phyloP scores from a whole-genome alignment of 2,797 vertebrate species.

The Chelmon rostratus region DNA sequence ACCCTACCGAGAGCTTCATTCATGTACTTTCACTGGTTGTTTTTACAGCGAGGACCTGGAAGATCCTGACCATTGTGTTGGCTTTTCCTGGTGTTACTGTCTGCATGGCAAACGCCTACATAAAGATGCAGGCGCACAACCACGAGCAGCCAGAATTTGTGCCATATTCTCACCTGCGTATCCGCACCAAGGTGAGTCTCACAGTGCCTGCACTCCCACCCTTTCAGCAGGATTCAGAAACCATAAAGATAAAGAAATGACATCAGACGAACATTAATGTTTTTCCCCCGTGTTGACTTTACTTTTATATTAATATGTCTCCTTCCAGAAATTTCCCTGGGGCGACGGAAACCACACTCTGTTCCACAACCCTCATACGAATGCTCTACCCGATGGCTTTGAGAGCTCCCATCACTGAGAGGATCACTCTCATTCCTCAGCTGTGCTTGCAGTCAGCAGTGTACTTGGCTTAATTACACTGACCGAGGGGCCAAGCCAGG shows the following conservation, averaged over 20 bases:
- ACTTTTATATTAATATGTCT: not conserved
- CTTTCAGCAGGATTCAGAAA: not conserved
- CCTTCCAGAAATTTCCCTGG: slow-evolving; percentile 88
- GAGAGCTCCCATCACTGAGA: slow-evolving; percentile 81
- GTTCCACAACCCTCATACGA: slow-evolving; percentile 90
- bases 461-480: slow-evolving; percentile 22
- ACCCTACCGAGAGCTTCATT: not conserved
- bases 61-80: slow-evolving; percentile 83
- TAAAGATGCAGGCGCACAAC: slow-evolving; percentile 78
- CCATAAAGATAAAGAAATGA: not conserved
- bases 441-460: slow-evolving; percentile 5
- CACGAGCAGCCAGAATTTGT: slow-evolving; percentile 78
- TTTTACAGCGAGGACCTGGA: slow-evolving; percentile 88
- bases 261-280: not conserved
- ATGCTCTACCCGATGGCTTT: slow-evolving; percentile 88
- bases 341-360: slow-evolving; percentile 91
- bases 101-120: slow-evolving; percentile 88
- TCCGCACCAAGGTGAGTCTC: slow-evolving; percentile 89
- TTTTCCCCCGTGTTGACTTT: not conserved
- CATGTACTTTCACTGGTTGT: not conserved
- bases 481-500: slow-evolving; percentile 25
- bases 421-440: not conserved
- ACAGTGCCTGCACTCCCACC: not conserved
- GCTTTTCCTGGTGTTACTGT: slow-evolving; percentile 88
- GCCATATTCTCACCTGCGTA: slow-evolving; percentile 87